Conservation (phyloP, 30 jellyfish, hydroid and myxozoan genomes). For the Rhopilema esculentum region DNA sequence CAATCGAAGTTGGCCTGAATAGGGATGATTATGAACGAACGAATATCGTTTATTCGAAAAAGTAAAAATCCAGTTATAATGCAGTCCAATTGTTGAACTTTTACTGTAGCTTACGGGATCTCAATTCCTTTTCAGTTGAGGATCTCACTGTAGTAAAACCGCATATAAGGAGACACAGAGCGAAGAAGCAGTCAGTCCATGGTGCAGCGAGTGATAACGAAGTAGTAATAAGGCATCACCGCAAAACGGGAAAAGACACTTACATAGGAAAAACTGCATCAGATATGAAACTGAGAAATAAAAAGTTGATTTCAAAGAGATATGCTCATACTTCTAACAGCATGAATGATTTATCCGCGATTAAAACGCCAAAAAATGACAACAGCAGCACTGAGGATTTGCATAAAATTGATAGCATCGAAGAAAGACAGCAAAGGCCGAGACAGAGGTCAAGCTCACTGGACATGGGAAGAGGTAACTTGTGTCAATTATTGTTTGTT, state of each 20-base stretch:
- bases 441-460: constrained; percentile 85
- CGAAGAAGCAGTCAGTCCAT: constrained; percentile 18
- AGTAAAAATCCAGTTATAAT: too few species aligned
- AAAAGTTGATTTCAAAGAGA: neutral
- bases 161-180: constrained; percentile 31
- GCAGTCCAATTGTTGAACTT: too few species aligned
- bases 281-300: constrained; percentile 29
- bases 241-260: constrained; percentile 7
- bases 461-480: constrained; percentile 88
- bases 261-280: constrained; percentile 22
- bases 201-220: constrained; percentile 66
- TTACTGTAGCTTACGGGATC: too few species aligned
- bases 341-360: constrained; percentile 75
- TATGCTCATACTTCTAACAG: constrained; percentile 64
- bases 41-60: too few species aligned
- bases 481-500: neutral
- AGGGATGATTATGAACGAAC: too few species aligned
- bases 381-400: constrained; percentile 48
- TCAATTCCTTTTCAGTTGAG: constrained; percentile 20
- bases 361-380: constrained; percentile 52
- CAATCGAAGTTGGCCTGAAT: too few species aligned
- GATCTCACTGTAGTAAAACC: constrained; percentile 17
- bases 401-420: constrained; percentile 35
- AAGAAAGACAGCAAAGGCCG: constrained; percentile 27
- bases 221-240: neutral